Evolutionary conservation across 1,140 invertebrate genomes (phyloP).

Genomic region (Nephila pilipes): DNA sequence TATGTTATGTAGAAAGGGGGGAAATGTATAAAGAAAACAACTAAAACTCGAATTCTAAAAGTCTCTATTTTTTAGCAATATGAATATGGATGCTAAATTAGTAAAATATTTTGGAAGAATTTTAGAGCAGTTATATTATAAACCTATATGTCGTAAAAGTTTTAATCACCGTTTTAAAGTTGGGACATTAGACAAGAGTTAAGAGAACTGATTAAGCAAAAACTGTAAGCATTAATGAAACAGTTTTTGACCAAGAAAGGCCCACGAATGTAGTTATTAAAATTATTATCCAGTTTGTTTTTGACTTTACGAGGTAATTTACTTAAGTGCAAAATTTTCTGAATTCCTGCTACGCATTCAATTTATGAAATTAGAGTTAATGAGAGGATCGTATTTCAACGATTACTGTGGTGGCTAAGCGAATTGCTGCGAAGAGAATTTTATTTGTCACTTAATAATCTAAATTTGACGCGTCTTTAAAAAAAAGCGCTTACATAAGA

Average conservation of each 20-base stretch:
- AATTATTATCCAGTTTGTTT: not conserved
- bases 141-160: not conserved
- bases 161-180: not conserved
- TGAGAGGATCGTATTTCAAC: not conserved
- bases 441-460: not conserved
- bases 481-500: too few species aligned
- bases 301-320: not conserved
- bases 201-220: not conserved
- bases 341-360: not conserved
- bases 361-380: not conserved
- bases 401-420: not conserved
- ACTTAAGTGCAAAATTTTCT: not conserved
- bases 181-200: not conserved
- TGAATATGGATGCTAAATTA: too few species aligned
- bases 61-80: too few species aligned
- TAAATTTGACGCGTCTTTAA: too few species aligned
- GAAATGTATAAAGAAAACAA: too few species aligned
- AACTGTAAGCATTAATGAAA: not conserved
- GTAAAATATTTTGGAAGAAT: not conserved
- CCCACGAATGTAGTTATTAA: not conserved
- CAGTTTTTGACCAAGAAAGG: not conserved
- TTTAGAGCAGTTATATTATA: not conserved
- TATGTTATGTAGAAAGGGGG: too few species aligned
- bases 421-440: not conserved
- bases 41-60: too few species aligned